phyloP scores from a whole-genome alignment of 2,113 vertebrate species.

The Bubo blakistoni region DNA sequence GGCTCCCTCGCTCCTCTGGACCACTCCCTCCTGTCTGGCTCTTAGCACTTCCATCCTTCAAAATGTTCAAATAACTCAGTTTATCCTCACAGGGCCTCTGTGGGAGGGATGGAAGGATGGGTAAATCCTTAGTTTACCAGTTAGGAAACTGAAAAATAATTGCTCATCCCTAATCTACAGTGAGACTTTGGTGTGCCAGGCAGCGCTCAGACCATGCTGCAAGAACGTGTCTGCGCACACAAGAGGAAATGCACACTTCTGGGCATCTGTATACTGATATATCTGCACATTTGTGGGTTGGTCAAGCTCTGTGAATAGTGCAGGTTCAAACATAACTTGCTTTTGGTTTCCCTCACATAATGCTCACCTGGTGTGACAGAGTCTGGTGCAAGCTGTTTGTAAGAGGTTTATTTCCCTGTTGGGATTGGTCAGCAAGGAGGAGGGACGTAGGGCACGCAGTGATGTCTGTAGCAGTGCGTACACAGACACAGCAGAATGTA shows the following conservation, averaged over 20 bases:
- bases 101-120: background rate
- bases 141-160: background rate
- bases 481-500: background rate
- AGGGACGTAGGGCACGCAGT: rapidly evolving
- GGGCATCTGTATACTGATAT: background rate
- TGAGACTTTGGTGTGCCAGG: background rate
- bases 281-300: background rate
- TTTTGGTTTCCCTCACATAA: background rate
- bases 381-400: background rate
- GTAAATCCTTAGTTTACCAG: background rate
- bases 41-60: constrained; percentile 13
- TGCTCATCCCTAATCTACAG: background rate
- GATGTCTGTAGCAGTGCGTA: background rate
- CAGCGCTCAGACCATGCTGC: background rate
- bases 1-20: background rate
- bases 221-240: background rate
- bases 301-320: background rate
- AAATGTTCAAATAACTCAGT: background rate
- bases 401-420: background rate
- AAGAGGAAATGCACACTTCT: background rate
- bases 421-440: background rate
- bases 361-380: background rate
- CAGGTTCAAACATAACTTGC: background rate
- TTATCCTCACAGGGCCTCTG: constrained; percentile 27
- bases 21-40: background rate